Conservation (phyloP, 1,140 invertebrate species). For the Acromyrmex heyeri region DNA sequence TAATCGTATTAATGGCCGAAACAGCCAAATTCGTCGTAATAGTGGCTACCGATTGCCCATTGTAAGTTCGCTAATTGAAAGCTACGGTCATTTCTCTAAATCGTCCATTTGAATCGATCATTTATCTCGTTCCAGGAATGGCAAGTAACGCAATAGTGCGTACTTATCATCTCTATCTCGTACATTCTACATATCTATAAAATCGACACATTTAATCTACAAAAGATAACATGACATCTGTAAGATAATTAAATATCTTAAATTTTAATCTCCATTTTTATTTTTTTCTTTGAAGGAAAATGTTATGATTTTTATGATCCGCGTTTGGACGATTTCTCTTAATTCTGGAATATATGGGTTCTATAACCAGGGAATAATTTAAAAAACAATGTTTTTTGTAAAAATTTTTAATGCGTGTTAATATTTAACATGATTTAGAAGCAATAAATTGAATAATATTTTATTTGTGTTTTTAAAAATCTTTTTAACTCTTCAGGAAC, state of each 20-base stretch:
- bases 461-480: too few species aligned
- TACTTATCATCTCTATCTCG: too few species aligned
- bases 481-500: too few species aligned
- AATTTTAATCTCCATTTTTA: background rate
- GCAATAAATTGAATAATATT: too few species aligned
- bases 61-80: conserved; percentile 20
- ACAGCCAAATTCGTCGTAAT: conserved; percentile 47
- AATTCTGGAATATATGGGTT: too few species aligned
- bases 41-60: background rate
- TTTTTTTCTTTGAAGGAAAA: background rate
- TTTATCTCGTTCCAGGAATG: background rate
- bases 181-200: background rate
- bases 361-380: too few species aligned
- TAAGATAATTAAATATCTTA: conserved; percentile 4
- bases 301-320: background rate
- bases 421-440: too few species aligned
- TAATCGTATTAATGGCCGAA: conserved; percentile 66
- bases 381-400: too few species aligned
- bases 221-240: background rate
- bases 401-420: too few species aligned
- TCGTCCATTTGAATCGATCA: background rate
- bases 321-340: background rate
- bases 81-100: conserved; percentile 19
- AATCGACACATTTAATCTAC: background rate
- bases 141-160: too few species aligned